Conservation (phyloP, 2,797 vertebrate genomes). For the Poecilia velifera region DNA sequence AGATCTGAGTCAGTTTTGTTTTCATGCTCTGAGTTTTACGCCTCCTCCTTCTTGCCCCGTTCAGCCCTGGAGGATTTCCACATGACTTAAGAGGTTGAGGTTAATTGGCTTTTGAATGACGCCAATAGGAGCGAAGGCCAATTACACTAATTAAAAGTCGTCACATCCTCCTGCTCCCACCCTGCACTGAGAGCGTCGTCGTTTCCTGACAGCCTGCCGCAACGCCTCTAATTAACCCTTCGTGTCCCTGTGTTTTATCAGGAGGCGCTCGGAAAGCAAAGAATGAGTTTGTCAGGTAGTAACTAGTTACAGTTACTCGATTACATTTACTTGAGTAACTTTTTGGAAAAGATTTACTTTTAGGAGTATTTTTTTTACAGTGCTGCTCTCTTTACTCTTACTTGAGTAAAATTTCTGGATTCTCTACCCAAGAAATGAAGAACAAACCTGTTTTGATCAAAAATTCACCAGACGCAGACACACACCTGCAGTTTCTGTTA, state of each 20-base stretch:
- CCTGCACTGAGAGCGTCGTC: constrained; percentile 13
- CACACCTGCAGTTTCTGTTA: too few relatives aligned
- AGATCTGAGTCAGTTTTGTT: background rate
- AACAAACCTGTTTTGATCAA: too few relatives aligned
- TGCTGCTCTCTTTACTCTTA: too few relatives aligned
- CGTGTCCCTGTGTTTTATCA: constrained; percentile 38
- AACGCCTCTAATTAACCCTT: constrained; percentile 46
- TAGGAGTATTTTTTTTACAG: too few relatives aligned
- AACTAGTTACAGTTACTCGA: too few relatives aligned
- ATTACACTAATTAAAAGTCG: constrained; percentile 61
- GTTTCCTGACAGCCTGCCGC: constrained; percentile 34
- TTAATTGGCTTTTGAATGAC: constrained; percentile 53
- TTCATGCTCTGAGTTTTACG: background rate
- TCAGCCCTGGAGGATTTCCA: constrained; percentile 16
- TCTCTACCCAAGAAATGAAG: too few relatives aligned
- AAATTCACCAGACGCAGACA: too few relatives aligned
- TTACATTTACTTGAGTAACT: too few relatives aligned
- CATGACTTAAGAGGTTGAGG: constrained; percentile 18
- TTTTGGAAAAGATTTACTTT: too few relatives aligned
- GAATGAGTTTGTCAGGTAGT: constrained; percentile 23
- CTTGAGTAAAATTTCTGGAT: too few relatives aligned
- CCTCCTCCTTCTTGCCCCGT: constrained; percentile 18
- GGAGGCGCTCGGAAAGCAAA: constrained; percentile 23
- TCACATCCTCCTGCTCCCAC: constrained; percentile 1
- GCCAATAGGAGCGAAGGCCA: constrained; percentile 44